Percentiles rank a stretch among this genome's conserved stretches.
These are phyloP conservation scores for Phoxinus dragarum DNA, from an alignment of 2,797 vertebrate genomes.

Conservation along the genomic window DNA sequence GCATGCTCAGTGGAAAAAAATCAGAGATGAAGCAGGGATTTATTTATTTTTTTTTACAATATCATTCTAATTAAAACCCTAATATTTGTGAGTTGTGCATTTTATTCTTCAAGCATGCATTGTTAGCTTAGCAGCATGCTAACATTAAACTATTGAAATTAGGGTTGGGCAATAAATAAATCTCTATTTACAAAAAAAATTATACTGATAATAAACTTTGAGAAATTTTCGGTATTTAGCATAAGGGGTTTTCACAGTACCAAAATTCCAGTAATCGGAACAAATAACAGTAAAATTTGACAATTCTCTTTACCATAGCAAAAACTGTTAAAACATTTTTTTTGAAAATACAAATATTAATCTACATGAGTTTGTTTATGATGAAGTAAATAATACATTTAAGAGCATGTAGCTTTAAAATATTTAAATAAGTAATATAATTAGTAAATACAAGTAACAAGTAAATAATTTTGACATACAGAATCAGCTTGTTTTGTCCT, in stretches of 20 bases:
- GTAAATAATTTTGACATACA: too few species aligned
- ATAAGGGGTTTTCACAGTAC: neutral
- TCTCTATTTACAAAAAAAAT: neutral
- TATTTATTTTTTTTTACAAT: neutral
- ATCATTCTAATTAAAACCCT: neutral
- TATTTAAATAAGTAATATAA: neutral
- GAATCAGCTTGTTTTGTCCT: too few species aligned
- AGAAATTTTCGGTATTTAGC: neutral
- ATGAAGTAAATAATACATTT: neutral
- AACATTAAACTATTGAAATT: neutral
- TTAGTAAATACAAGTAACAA: too few species aligned
- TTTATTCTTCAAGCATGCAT: neutral
- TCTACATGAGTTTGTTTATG: neutral
- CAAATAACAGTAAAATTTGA: neutral
- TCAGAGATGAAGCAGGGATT: neutral
- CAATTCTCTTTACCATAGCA: neutral
- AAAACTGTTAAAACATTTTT: neutral
- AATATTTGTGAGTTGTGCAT: neutral
- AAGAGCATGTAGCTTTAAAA: neutral
- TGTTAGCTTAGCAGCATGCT: neutral
- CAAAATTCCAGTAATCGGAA: neutral
- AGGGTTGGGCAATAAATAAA: neutral
- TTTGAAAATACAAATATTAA: neutral
- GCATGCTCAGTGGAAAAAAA: neutral
- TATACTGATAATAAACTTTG: neutral